Evolutionary conservation across 2,797 vertebrate genomes (phyloP), one percentile per base, ranked within the genome.

Genomic region (Lepus oiostolus): DNA sequence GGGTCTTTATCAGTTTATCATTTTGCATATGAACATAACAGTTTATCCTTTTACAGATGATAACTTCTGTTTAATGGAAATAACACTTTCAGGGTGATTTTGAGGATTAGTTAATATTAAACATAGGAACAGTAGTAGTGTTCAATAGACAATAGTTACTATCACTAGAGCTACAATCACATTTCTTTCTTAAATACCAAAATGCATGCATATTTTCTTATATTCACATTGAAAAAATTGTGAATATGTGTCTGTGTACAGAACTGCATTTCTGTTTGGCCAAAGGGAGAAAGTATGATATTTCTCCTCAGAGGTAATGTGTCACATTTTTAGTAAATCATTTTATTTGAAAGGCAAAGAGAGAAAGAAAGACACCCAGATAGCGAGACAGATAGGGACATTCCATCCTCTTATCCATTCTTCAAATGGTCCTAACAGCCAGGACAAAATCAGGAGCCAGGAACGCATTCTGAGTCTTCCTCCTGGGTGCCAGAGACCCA

Each of bases 61-160:
- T 68, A 68, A 62, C 54, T 70, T 62, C 52, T 70, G 6, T 93
- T 67, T 82, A 85, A 90, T 90, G 63, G n/a, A 89, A 93, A 87
- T 42, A 91, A 74, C 6, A 77, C 21, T 93, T 95, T 68, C 14
- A 77, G 26, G 12, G 76, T 77, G 91, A 50, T 94, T 85, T 86
- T 89, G 84, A 95, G 35, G 32, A 65, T 77, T 79, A 79, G n/a
- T 67, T 95, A 58, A 80, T 85, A 79, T 71, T 83, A 93, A 79
- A 93, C 19, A 50, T 3, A 85, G 38, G 58, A 28, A 9, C 9
- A 93, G 22, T 83, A 83, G 52, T 85, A 63, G 26, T 72, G 8
- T 17, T 85, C 21, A 35, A 21, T 54, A 75, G 84, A 88, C 5
- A 65, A 62, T 90, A 32, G 30, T 83, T 88, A 85, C 22, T 79